Base-by-base conservation (phyloP, 2,888 invertebrate species). In the Lepidochitona cinerea region DNA sequence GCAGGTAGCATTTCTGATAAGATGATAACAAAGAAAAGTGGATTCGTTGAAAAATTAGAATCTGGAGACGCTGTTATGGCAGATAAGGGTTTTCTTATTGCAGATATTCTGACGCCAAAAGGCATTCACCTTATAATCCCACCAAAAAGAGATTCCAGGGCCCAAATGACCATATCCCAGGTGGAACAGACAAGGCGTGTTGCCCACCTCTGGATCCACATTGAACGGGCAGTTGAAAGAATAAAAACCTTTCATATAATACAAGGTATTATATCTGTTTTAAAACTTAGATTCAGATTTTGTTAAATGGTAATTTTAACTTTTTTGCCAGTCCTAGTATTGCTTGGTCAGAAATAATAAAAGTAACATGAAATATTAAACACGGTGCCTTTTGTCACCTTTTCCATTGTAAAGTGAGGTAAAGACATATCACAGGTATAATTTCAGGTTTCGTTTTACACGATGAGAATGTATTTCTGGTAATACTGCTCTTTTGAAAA, bases 31-130 rank as follows among this genome's bases (percentile, higher is more conserved):
- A 36, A 12, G 1, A 53, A 49, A 23, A 70, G 41, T 64, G 76
- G 75, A 35, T 41, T 79, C 9, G 0, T 76, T 3, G 37, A 64
- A 32, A 64, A 78, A 9, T n/a, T 79, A 1, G 78, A 78, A 52
- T 49, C 59, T 36, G 68, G 73, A 54, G 76, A 78, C 68, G 65
- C 65, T 64, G 73, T 78, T 23, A 78, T 77, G 75, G 75, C 77
- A 12, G 77, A 77, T 53, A 77, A 75, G 54, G 73, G 77, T 6
- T 75, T 75, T 70, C 37, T 64, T 35, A 75, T 77, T 69, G 70
- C 75, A 12, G 72, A 76, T 33, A n/a, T n/a, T n/a, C n/a, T n/a
- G n/a, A n/a, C n/a, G 52, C 29, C 41, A 37, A 59, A 37, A 54
- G 23, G 65, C 18, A 65, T 37, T 37, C 32, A 29, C 14, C 41